Conservation (phyloP, 2,888 invertebrate species). For the Thalpophila matura region DNA sequence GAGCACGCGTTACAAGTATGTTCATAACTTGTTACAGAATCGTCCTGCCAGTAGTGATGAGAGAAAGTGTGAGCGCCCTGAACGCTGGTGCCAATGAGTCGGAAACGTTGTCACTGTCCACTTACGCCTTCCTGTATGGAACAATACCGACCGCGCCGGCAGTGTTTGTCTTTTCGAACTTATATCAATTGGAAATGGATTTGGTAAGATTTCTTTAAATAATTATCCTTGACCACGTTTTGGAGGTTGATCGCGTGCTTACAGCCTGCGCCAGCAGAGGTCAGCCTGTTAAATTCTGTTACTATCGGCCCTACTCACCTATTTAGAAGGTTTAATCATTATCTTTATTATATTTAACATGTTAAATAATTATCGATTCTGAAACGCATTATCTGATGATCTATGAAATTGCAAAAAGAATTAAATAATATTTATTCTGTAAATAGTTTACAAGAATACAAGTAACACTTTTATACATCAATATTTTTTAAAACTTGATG, state of each 20-base stretch:
- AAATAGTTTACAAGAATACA: too few relatives aligned
- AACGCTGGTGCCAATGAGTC: slow-evolving; percentile 93
- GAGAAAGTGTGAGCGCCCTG: slow-evolving; percentile 95
- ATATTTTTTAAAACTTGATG: too few relatives aligned
- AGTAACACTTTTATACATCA: too few relatives aligned
- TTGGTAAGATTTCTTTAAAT: slow-evolving; percentile 90
- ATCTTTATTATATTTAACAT: not conserved
- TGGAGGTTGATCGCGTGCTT: slow-evolving; percentile 1
- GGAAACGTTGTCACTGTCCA: slow-evolving; percentile 95
- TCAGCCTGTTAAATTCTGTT: slow-evolving; percentile 10
- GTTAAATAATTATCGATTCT: too few relatives aligned
- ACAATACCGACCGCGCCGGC: slow-evolving; percentile 99
- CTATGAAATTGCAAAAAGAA: too few relatives aligned
- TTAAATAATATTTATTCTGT: too few relatives aligned
- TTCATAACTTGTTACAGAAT: slow-evolving; percentile 89
- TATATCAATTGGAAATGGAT: slow-evolving; percentile 96
- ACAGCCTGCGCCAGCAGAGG: not conserved
- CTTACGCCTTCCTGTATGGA: slow-evolving; percentile 98
- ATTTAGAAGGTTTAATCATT: slow-evolving; percentile 6
- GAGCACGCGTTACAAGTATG: too few relatives aligned
- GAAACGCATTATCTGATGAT: too few relatives aligned
- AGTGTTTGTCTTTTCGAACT: slow-evolving; percentile 98
- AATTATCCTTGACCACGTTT: not conserved
- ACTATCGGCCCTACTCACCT: not conserved
- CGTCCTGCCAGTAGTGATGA: slow-evolving; percentile 95